A percentile compares a stretch with the other conserved stretches of the same genome.
Conservation (phyloP, 92 coral and sea anemone species). For the Zoanthus sociatus region DNA sequence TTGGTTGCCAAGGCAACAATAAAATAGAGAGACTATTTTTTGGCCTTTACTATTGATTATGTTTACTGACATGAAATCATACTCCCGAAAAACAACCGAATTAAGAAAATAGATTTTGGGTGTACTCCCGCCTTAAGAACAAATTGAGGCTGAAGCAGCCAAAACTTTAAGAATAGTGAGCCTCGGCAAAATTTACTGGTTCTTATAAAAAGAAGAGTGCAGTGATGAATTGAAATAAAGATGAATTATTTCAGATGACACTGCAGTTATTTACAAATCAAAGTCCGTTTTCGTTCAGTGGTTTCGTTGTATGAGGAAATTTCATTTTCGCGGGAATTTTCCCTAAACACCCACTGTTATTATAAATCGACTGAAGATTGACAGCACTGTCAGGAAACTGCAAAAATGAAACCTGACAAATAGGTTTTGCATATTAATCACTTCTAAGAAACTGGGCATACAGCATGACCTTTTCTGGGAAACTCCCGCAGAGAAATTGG, state of each 20-base stretch:
- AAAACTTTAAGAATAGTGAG: too few relatives aligned
- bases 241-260: background rate
- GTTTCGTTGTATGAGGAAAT: background rate
- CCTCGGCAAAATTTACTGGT: too few relatives aligned
- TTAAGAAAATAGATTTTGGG: too few relatives aligned
- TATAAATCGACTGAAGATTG: background rate
- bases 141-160: too few relatives aligned
- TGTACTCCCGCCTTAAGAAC: too few relatives aligned
- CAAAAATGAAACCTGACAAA: background rate
- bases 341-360: background rate
- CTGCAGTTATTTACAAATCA: background rate
- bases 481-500: background rate
- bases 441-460: background rate
- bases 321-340: background rate
- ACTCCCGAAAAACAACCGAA: too few relatives aligned
- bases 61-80: too few relatives aligned
- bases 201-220: too few relatives aligned
- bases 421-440: background rate
- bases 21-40: too few relatives aligned
- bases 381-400: background rate
- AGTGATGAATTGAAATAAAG: too few relatives aligned
- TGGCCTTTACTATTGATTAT: too few relatives aligned
- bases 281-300: background rate
- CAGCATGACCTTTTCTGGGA: background rate
- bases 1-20: too few relatives aligned